Base-by-base conservation (phyloP, 2,888 invertebrate species). In the Amblyteles armatorius region DNA sequence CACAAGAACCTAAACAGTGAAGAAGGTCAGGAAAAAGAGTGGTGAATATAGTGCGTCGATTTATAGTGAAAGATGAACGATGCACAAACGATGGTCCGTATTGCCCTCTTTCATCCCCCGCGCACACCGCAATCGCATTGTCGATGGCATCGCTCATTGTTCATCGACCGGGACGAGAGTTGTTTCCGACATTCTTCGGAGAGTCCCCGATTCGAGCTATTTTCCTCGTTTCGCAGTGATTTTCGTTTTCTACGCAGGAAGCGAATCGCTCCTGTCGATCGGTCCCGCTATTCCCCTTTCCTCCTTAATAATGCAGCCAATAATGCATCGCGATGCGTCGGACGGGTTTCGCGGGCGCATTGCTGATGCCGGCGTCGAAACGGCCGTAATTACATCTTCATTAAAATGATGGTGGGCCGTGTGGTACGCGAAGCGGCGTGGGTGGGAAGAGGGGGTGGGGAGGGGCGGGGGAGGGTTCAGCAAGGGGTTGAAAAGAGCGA, bases 361-460 rank as follows among this genome's bases (percentile, higher is more conserved):
- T 87, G 91, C 89, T 90, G 91, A 91, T 91, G 91, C 91, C 88
- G 87, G 85, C 88, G 89, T 90, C 90, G 91, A 92, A 92, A 91
- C 90, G 90, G 88, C 88, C 90, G 92, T 93, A 93, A 93, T 93
- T 93, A 93, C 93, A 92, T 93, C 93, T 93, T 93, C 93, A 93
- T 93, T 93, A 93, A 92, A 92, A 90, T 90, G 91, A 90, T 90
- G 91, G 89, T 89, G 89, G 90, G 85, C 87, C 90, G 89, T 88
- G 88, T 88, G 89, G 85, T 77, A 82, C 81, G 81, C 60, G 68
- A 40, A 13, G 68, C 71, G 79, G 83, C 80, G 86, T 71, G 81
- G 86, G 82, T 48, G 26, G 57, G 26, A 44, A 3, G 44, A n/a
- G 50, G 1, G 60, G 19, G 26, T 13, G 48, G 29, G 16, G 22